Evolutionary conservation across 2,113 vertebrate species (phyloP), one percentile per base, ranked within the genome.

Genomic region (Dromas ardeola): DNA sequence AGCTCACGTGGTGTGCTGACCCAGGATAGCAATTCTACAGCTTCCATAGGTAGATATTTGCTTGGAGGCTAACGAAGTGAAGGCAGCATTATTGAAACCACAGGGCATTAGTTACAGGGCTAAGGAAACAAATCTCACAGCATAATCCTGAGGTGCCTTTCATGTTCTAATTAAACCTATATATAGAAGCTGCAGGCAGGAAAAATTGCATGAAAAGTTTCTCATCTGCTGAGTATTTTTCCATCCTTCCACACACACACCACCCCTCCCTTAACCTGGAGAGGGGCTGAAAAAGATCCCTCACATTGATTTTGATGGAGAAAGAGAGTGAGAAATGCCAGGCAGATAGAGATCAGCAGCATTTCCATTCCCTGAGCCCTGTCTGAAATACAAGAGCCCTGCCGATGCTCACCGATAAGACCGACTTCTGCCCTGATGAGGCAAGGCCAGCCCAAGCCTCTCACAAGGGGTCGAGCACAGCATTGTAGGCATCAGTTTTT

Each of bases 131-230:
- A 95, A 96, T 81, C 96, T 96, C 81, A 53, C 91, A 85, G 91
- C 89, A 66, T 97, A 96, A 97, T 96, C 95, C 96, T 95, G 81
- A 94, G 78, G 84, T 79, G 81, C 81, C 78, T 96, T 95, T 95
- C 88, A 74, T 93, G 91, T 91, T 93, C 95, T 97, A 97, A 97
- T 97, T 97, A 95, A 97, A 90, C 94, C 96, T 97, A 97, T 96
- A 97, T 97, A 96, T 97, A 97, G 96, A 91, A 96, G 73, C 89
- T 77, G 66, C 91, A 88, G 91, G 78, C 89, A 94, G 91, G 62
- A 82, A 72, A 95, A 95, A 82, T 43, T 10, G 74, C 52, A 12
- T 73, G 67, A 95, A 70, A 95, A 95, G 29, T 94, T 96, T 94
- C 78, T 96, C 86, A 29, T 87, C 67, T 71, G 55, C 74, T 59